Base-by-base conservation (phyloP, 2,797 vertebrate species). In the Micrastur ruficollis region DNA sequence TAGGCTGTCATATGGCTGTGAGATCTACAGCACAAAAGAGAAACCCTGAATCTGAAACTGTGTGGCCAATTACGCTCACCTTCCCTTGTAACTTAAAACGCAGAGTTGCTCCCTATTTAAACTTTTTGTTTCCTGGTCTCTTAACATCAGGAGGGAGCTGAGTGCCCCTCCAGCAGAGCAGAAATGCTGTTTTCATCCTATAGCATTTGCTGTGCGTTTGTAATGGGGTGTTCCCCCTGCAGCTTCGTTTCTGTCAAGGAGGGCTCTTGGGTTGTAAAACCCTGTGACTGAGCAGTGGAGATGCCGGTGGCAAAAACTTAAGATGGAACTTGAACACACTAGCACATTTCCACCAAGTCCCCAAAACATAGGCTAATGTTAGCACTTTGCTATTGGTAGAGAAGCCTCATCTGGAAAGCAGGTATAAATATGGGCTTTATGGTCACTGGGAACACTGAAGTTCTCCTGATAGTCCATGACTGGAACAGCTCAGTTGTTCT, bases 41-140 rank as follows among this genome's bases (percentile, higher is more conserved):
- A 87, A 90, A 95, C 72, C 25, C 36, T n/a, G 21, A 92, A 67
- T 65, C 55, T 63, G 67, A 93, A 87, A 61, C 26, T 12, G 11
- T 17, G 6, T 16, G 40, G 38, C 42, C 74, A 91, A 2, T 11
- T 46, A 9, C 1, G 4, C 14, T 79, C 38, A 49, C 15, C 42
- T 62, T 74, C 40, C 12, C 18, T 73, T 63, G 12, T 50, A 73
- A 80, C 50, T 68, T 44, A 67, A 52, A 81, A 66, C 13, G 12
- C 26, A 31, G 46, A 66, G 11, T 22, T 65, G 34, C 14, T 90
- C 36, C 55, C 4, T 15, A 4, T 87, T 89, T 63, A 74, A 91
- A 74, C 6, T 44, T 81, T 0, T 42, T 49, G 23, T 52, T 80
- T 90, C 56, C 61, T 18, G 7, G 0, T 58, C 61, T 91, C 14